These are phyloP conservation scores for Periophthalmus modestus DNA, from an alignment of 2,113 vertebrate species.

Conservation along the genomic window DNA sequence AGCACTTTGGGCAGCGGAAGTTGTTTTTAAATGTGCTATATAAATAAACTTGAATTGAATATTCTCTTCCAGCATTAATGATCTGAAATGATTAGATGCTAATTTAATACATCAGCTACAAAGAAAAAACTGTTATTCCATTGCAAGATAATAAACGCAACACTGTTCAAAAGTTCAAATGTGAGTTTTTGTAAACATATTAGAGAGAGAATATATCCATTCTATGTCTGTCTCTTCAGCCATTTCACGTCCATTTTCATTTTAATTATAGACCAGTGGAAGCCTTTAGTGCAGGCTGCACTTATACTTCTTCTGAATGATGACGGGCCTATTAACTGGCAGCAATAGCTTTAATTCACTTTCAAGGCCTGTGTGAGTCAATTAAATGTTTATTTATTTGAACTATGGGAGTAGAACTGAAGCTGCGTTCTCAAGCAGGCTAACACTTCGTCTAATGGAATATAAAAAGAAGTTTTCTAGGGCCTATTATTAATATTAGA, in stretches of 20 bases:
- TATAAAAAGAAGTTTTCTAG: not conserved
- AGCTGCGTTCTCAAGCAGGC: not conserved
- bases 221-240: not conserved
- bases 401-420: not conserved
- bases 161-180: not conserved
- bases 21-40: too few relatives aligned
- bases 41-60: too few relatives aligned
- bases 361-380: constrained; percentile 13
- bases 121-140: too few relatives aligned
- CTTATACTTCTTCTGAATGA: constrained; percentile 36
- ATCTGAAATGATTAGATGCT: too few relatives aligned
- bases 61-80: too few relatives aligned
- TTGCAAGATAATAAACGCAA: too few relatives aligned
- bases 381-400: constrained; percentile 17
- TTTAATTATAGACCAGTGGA: constrained; percentile 27
- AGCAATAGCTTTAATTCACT: constrained; percentile 28
- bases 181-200: not conserved
- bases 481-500: too few relatives aligned
- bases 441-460: not conserved
- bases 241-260: constrained; percentile 13
- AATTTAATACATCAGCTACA: too few relatives aligned
- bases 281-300: constrained; percentile 21
- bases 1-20: too few relatives aligned
- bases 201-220: too few relatives aligned
- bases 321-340: constrained; percentile 33